Conservation (phyloP, 2,113 vertebrate genomes). For the Neolamprologus kungweensis region DNA sequence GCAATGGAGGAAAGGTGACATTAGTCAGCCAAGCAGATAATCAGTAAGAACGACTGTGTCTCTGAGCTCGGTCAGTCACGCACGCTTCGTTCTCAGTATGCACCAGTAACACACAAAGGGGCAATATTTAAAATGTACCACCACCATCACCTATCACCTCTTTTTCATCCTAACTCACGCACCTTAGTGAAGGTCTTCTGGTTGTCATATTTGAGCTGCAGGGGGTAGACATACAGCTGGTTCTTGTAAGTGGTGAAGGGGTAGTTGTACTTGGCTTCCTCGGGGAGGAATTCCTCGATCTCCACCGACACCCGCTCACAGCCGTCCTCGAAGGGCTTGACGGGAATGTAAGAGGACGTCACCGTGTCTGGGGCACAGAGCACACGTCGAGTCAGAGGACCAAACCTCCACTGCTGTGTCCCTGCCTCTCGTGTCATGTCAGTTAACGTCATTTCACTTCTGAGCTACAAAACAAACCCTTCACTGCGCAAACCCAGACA, state of each 20-base stretch:
- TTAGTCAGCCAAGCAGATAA: not conserved
- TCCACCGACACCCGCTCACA: constrained; percentile 81
- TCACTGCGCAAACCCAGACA: not conserved
- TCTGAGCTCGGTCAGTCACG: not conserved
- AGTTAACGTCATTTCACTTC: not conserved
- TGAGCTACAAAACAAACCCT: not conserved
- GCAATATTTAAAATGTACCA: not conserved
- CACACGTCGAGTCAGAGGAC: not conserved
- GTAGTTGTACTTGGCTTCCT: constrained; percentile 87
- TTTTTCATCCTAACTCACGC: not conserved
- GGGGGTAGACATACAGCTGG: constrained; percentile 88
- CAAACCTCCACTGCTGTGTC: not conserved
- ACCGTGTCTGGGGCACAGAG: constrained; percentile 76
- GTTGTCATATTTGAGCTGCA: constrained; percentile 94
- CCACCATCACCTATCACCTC: too few species aligned
- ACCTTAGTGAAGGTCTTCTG: constrained; percentile 98
- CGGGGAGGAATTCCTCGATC: constrained; percentile 89
- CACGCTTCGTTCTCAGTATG: not conserved
- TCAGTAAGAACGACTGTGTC: not conserved
- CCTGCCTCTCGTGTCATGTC: not conserved
- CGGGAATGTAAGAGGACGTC: constrained; percentile 85
- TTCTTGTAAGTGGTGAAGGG: constrained; percentile 94
- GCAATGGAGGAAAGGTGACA: not conserved
- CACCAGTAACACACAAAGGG: not conserved
- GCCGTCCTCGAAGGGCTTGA: constrained; percentile 85